A percentile compares a stretch with the other conserved stretches of the same genome.
phyloP scores from a whole-genome alignment of 2,113 vertebrate genomes.

The Nipponia nippon region DNA sequence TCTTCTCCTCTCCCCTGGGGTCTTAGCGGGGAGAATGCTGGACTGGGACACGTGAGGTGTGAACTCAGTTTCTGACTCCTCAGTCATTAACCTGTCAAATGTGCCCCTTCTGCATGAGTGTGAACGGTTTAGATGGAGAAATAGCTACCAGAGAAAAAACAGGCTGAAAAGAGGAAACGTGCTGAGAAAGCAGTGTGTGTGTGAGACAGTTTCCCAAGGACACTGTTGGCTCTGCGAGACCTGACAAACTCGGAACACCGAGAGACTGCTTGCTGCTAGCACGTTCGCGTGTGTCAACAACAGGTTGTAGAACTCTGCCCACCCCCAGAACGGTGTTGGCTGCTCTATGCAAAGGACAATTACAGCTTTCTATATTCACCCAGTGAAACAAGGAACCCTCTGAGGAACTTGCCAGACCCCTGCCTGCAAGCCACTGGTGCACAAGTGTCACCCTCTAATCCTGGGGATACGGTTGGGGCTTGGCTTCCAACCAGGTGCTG shows the following conservation, averaged over 20 bases:
- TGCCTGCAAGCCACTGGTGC: neutral
- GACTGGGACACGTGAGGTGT: neutral
- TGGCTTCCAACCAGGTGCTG: neutral
- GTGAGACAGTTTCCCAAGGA: neutral
- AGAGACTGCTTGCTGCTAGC: neutral
- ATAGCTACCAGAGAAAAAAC: neutral
- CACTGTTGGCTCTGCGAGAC: neutral
- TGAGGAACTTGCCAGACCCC: neutral
- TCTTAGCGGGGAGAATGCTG: neutral
- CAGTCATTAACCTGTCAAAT: neutral
- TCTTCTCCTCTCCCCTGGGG: neutral
- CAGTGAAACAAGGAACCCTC: neutral
- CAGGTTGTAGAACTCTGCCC: neutral
- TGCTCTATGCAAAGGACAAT: neutral
- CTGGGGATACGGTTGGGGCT: neutral
- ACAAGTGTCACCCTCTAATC: neutral
- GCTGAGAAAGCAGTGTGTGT: neutral
- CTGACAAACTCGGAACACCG: neutral
- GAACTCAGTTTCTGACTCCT: neutral
- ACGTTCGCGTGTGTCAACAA: fast-evolving
- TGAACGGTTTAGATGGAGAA: neutral
- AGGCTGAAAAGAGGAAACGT: neutral
- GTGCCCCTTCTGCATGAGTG: neutral
- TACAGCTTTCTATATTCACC: neutral
- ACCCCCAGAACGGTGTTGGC: neutral